Base-by-base conservation (phyloP, 2,113 vertebrate species). In the Melierax canorus region DNA sequence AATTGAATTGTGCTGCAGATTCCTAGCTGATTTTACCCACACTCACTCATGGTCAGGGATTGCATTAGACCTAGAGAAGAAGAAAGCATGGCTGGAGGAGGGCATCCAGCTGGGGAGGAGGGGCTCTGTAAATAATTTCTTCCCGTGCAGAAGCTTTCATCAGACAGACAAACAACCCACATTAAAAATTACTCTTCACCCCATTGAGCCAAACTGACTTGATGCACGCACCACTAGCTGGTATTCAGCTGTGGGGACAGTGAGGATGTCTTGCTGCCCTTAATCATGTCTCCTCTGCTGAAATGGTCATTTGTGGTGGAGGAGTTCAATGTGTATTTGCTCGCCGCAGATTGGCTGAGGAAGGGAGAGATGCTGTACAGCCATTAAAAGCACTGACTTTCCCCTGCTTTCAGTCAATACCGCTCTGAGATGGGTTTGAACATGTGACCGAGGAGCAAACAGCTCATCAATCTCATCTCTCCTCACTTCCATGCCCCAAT, bases 1-100 rank as follows among this genome's bases (percentile, higher is more conserved):
- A 96, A 97, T 95, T 95, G 96, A 94, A 97, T 96, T 97, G 92
- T 46, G 68, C 67, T 86, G 93, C 80, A 94, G 83, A 66, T 91
- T 91, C 67, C 53, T 85, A 5, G 3, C 88, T 81, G 67, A 74
- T 95, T 89, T 94, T 91, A 80, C 75, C 59, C 67, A 41, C 90
- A 14, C 32, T 96, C n/a, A 3, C 36, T 95, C 64, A 60, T 0
- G 4, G 71, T 22, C 87, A 92, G 58, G 64, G 60, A 91, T 45
- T 92, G 89, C n/a, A 38, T 95, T 82, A 86, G 68, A 69, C 71
- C 69, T 30, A 32, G 27, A 50, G 60, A 90, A 84, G 63, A 69
- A 21, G 23, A 15, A 82, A n/a, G 43, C 24, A 11, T 41, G 82
- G 56, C 56, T 45, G 69, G 86, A 77, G 79, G 88, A 92, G 92